Percentiles rank a stretch among this genome's conserved stretches.
Evolutionary conservation across 2,888 invertebrate genomes (phyloP).

Genomic region (Rotaria sp.): DNA sequence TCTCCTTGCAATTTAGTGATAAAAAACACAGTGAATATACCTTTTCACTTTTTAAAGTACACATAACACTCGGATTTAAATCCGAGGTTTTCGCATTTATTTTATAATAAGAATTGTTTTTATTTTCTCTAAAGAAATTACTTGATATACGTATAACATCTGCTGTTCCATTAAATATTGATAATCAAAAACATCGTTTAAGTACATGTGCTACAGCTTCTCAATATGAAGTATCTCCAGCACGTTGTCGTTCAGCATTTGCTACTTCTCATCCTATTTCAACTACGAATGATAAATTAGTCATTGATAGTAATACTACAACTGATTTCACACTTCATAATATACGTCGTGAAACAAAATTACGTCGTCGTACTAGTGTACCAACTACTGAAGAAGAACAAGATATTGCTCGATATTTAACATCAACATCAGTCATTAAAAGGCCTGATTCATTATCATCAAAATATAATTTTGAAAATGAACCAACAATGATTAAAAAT

Average conservation of each 20-base stretch:
- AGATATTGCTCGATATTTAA: slow-evolving; percentile 1
- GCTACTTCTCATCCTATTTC: not conserved
- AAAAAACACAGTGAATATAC: too few species aligned
- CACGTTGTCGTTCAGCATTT: not conserved
- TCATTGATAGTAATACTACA: not conserved
- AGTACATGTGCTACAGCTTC: not conserved
- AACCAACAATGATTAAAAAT: not conserved
- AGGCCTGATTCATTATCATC: not conserved
- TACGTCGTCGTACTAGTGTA: not conserved
- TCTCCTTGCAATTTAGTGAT: too few species aligned
- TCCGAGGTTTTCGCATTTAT: not conserved
- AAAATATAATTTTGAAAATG: slow-evolving; percentile 8
- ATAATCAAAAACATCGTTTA: not conserved
- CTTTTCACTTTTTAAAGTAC: too few species aligned
- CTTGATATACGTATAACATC: not conserved
- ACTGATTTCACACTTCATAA: not conserved
- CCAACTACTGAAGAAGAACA: not conserved
- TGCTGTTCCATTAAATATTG: not conserved
- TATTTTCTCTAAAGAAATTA: not conserved
- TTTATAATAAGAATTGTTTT: too few species aligned
- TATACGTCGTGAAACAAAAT: not conserved
- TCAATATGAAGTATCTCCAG: not conserved
- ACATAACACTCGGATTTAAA: too few species aligned
- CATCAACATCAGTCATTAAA: not conserved
- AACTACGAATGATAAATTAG: not conserved